These are phyloP conservation scores for Lycia hirtaria DNA, from an alignment of 2,888 invertebrate genomes.

Conservation along the genomic window DNA sequence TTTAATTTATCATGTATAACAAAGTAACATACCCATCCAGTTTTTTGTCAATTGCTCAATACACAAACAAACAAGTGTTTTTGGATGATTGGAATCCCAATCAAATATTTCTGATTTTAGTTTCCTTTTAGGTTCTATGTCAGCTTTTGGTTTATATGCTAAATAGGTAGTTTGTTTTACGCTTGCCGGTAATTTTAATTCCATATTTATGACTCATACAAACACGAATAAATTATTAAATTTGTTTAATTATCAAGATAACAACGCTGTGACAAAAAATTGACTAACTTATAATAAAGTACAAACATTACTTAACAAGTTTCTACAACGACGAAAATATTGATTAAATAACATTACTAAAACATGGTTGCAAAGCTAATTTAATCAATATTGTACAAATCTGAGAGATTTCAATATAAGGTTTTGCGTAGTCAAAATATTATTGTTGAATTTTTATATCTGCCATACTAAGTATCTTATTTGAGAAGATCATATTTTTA, in stretches of 20 bases:
- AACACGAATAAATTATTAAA: no score
- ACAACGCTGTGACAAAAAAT: no score
- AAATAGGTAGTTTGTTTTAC: constrained; percentile 71
- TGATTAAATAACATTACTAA: neutral
- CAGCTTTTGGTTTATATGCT: constrained; percentile 69
- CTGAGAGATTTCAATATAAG: no score
- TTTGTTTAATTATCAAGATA: no score
- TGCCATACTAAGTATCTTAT: no score
- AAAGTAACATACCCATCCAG: constrained; percentile 67
- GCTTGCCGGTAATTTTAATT: constrained; percentile 68
- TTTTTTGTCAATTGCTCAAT: constrained; percentile 76
- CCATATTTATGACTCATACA: constrained; percentile 17
- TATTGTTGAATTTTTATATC: no score
- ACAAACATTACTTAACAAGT: neutral
- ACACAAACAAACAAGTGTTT: constrained; percentile 75
- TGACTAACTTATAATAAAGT: neutral
- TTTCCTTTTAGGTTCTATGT: constrained; percentile 70
- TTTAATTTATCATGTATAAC: constrained; percentile 4
- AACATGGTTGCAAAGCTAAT: neutral
- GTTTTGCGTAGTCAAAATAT: no score
- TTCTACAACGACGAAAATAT: neutral
- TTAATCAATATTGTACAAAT: no score
- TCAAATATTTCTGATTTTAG: constrained; percentile 81
- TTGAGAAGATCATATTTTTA: no score
- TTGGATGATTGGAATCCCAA: constrained; percentile 80